phyloP scores from a whole-genome alignment of 2,113 vertebrate species.

The Phalacrocorax brasilianus region DNA sequence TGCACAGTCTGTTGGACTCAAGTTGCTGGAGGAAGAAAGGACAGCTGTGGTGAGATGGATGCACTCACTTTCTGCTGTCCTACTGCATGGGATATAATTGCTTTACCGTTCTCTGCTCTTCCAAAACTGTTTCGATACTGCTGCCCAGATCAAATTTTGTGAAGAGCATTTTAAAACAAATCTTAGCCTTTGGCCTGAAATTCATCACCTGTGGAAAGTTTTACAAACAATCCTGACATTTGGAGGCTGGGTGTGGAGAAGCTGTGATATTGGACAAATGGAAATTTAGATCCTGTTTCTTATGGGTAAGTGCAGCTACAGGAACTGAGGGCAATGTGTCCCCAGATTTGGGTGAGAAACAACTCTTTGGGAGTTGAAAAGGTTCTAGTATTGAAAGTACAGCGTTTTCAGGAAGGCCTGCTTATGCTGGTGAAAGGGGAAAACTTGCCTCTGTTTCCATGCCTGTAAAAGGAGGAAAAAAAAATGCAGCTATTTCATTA shows the following conservation, averaged over 20 bases:
- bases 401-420: not conserved
- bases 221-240: not conserved
- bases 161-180: slow-evolving; percentile 34
- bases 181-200: slow-evolving; percentile 58
- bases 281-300: not conserved
- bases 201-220: slow-evolving; percentile 47
- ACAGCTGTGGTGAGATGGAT: slow-evolving; percentile 39
- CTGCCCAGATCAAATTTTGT: slow-evolving; percentile 56
- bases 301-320: not conserved
- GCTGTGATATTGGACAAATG: not conserved
- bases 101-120: slow-evolving; percentile 21
- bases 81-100: slow-evolving; percentile 34
- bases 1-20: slow-evolving; percentile 23
- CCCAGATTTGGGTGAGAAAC: not conserved
- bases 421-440: not conserved
- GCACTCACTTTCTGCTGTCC: slow-evolving; percentile 20
- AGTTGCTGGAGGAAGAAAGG: slow-evolving; percentile 52
- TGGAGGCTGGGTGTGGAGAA: not conserved
- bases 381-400: not conserved
- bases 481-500: not conserved
- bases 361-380: not conserved
- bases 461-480: not conserved
- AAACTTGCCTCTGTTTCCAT: not conserved
- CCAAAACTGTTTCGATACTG: not conserved
- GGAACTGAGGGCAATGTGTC: not conserved